A percentile compares a stretch with the other conserved stretches of the same genome.
Evolutionary conservation across 2,797 vertebrate genomes (phyloP).

Genomic region (Microctenopoma steveboyesi): DNA sequence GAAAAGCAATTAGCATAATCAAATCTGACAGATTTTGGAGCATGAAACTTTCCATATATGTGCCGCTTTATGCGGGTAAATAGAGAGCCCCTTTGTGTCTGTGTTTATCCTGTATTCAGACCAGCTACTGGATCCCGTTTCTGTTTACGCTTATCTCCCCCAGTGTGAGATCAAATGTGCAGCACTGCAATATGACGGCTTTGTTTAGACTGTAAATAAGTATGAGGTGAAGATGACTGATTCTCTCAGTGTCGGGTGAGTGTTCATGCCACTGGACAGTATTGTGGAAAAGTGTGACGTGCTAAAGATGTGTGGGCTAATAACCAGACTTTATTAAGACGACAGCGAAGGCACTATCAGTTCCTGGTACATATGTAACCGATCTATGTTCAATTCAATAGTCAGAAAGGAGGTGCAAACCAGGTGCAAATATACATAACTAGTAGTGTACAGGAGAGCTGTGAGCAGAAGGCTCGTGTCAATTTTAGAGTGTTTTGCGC

Average conservation of each 20-base stretch:
- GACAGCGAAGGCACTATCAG: too few relatives aligned
- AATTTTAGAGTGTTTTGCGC: not conserved
- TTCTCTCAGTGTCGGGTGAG: not conserved
- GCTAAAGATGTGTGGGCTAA: not conserved
- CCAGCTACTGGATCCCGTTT: not conserved
- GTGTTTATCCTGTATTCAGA: conserved; percentile 5
- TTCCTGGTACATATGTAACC: too few relatives aligned
- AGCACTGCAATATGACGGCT: not conserved
- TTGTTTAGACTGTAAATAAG: conserved; percentile 12
- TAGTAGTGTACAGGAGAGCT: too few relatives aligned
- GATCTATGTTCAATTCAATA: too few relatives aligned
- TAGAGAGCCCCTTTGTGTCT: not conserved
- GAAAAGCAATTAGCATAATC: too few relatives aligned
- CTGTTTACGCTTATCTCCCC: not conserved
- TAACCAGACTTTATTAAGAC: not conserved
- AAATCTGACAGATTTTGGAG: too few relatives aligned
- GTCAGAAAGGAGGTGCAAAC: too few relatives aligned
- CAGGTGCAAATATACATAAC: too few relatives aligned
- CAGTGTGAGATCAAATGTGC: not conserved
- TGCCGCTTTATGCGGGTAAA: not conserved
- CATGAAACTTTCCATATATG: not conserved
- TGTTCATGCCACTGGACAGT: not conserved
- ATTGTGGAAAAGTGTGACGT: not conserved
- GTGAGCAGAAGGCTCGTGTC: not conserved
- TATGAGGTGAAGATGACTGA: not conserved